Conservation (phyloP, 2,113 vertebrate genomes). For the Cryptotis parvus region DNA sequence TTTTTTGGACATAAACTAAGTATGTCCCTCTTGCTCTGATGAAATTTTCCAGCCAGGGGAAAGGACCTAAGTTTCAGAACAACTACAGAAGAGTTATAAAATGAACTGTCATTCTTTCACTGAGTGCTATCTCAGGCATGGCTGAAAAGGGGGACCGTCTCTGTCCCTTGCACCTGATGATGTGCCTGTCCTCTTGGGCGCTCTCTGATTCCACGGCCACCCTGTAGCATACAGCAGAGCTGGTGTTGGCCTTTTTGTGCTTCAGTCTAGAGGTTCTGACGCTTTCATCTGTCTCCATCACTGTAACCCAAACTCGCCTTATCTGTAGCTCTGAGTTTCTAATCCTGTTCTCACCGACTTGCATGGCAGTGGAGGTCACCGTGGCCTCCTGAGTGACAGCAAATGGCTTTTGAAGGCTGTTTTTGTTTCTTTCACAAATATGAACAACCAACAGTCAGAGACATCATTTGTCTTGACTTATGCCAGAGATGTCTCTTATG, state of each 20-base stretch:
- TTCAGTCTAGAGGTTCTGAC: constrained; percentile 50
- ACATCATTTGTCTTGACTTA: constrained; percentile 74
- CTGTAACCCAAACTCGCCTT: constrained; percentile 50
- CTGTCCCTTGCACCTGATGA: too few species aligned
- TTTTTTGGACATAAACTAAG: neutral
- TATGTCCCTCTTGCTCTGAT: constrained; percentile 27
- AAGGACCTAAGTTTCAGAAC: neutral
- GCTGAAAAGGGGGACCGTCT: neutral
- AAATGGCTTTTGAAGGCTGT: constrained; percentile 60
- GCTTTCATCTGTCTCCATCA: constrained; percentile 63
- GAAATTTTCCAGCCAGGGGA: constrained; percentile 8
- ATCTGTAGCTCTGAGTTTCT: constrained; percentile 63
- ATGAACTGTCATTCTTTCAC: neutral
- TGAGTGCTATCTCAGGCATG: neutral
- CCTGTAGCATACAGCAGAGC: neutral
- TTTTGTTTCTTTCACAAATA: constrained; percentile 61
- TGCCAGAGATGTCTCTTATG: constrained; percentile 39
- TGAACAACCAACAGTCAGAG: constrained; percentile 61
- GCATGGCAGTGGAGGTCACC: constrained; percentile 49
- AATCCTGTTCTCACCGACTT: constrained; percentile 71
- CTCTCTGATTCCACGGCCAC: neutral
- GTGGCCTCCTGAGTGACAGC: constrained; percentile 21
- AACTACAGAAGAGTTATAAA: neutral
- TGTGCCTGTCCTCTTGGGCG: too few species aligned
- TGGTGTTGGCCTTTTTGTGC: constrained; percentile 34